Evolutionary conservation across 2,113 vertebrate genomes (phyloP).

Genomic region (Lucifuga dentata): DNA sequence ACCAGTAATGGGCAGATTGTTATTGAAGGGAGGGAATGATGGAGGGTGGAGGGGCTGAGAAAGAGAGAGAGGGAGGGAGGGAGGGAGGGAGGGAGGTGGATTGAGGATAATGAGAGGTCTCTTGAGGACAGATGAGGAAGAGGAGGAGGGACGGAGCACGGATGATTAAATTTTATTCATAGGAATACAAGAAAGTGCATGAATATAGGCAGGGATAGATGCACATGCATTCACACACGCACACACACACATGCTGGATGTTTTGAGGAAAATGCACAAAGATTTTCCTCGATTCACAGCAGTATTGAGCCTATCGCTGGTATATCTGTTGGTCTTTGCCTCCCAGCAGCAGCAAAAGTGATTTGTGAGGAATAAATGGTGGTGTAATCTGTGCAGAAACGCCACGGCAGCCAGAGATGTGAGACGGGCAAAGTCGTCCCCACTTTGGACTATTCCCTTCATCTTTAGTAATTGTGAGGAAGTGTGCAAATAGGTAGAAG

Average conservation of each 20-base stretch:
- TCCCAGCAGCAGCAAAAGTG: too few relatives aligned
- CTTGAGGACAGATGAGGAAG: constrained; percentile 30
- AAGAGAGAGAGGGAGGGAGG: background rate
- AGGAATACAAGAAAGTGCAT: background rate
- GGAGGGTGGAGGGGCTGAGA: constrained; percentile 19
- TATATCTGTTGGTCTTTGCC: too few relatives aligned
- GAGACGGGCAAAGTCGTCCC: too few relatives aligned
- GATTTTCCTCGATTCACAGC: too few relatives aligned
- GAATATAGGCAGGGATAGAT: background rate
- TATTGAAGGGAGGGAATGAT: constrained; percentile 33
- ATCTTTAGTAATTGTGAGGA: too few relatives aligned
- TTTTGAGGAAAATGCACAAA: too few relatives aligned
- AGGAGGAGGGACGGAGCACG: background rate
- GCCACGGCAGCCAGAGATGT: too few relatives aligned
- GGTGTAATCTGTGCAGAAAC: too few relatives aligned
- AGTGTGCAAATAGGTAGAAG: too few relatives aligned
- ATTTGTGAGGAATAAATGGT: too few relatives aligned
- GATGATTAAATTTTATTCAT: constrained; percentile 38
- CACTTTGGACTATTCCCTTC: too few relatives aligned
- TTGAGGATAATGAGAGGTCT: constrained; percentile 60
- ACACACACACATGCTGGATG: background rate
- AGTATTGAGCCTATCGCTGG: too few relatives aligned
- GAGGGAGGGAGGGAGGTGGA: constrained; percentile 29
- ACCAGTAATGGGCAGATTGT: constrained; percentile 60
- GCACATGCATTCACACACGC: background rate